Base-by-base conservation (phyloP, 2,797 vertebrate species). In the Myripristis murdjan region DNA sequence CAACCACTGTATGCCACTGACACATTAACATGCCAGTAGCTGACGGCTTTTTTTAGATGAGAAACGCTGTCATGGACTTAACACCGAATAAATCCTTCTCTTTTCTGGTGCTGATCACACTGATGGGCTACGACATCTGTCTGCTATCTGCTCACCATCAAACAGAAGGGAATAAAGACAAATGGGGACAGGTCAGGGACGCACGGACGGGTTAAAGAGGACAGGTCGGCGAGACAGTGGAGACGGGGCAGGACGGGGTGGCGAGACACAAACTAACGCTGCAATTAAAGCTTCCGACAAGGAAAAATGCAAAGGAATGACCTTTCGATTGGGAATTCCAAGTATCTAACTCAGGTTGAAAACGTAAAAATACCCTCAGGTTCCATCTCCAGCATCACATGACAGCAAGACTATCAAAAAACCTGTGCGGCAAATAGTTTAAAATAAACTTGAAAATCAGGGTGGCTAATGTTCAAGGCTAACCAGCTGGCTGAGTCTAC, bases 71-170 rank as follows among this genome's bases (percentile, higher is more conserved):
- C 71, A 53, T 3, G 58, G 80, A 85, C 23, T 89, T 91, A 87
- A 77, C 83, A 74, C 72, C 71, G 55, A 14, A 43, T 79, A 87
- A 89, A 90, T 84, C 88, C 89, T 51, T 6, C 73, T 46, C 44
- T 20, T 52, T 22, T 4, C 73, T 26, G 8, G 63, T 54, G 83
- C 64, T 83, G 80, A 86, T 90, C 83, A 83, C 81, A 57, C 71
- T 70, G 83, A 84, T 60, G 75, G 75, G 37, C 2, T 16, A 55
- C 81, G 53, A 86, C 88, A 90, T 91, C 90, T 91, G 90, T 85
- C 71, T 75, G 9, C 60, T 37, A 2, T 15, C 71, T 31, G 71
- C 65, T 71, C 23, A 15, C 28, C 43, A 48, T 72, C 64, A 35
- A 59, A 80, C 54, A 9, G 46, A 64, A 28, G 57, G 35, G 35